Base-by-base conservation (phyloP, 2,888 invertebrate species). In the Invenusta paracnida region DNA sequence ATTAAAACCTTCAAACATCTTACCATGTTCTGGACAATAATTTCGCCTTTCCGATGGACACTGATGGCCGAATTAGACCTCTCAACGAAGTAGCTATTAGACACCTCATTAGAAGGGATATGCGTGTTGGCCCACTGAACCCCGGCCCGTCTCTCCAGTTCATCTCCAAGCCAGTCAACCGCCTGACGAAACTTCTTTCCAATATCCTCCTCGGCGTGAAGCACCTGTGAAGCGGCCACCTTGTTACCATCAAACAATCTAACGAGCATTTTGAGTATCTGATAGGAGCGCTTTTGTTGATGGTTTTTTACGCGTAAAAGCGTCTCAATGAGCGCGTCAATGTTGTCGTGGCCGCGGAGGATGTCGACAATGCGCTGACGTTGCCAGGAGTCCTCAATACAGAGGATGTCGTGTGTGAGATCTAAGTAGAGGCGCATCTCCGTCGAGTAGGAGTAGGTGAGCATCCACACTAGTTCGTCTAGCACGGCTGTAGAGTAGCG, bases 341-440 rank as follows among this genome's bases (percentile, higher is more conserved):
- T 94, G 90, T 97, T 95, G 87, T 95, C 95, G 0, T 87, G 92
- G 92, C 95, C 97, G 93, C 96, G 96, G 82, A 98, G 94, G 17
- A 96, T 96, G 91, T 96, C 96, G 90, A 96, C 95, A 90, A 98
- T 95, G 89, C 98, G 94, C 91, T 96, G 96, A 88, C 95, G 94
- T 91, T 97, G 97, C 97, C 97, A 98, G 29, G 96, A 96, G 92
- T 98, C 98, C 90, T 97, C 96, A 90, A 98, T 94, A 81, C 96
- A 93, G 88, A 98, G 92, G 92, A 97, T 94, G 87, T 95, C 95
- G 67, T 96, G 93, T 86, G 98, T 93, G 86, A 97, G 93, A 91
- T 98, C 97, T 73, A 96, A 94, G 91, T 96, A 96, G 88, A 96
- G 95, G 82, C 96, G 93, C 91, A 98, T 93, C 91, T 98, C 98